Evolutionary conservation across 2,797 vertebrate species (phyloP).

Genomic region (Sylvilagus floridanus): DNA sequence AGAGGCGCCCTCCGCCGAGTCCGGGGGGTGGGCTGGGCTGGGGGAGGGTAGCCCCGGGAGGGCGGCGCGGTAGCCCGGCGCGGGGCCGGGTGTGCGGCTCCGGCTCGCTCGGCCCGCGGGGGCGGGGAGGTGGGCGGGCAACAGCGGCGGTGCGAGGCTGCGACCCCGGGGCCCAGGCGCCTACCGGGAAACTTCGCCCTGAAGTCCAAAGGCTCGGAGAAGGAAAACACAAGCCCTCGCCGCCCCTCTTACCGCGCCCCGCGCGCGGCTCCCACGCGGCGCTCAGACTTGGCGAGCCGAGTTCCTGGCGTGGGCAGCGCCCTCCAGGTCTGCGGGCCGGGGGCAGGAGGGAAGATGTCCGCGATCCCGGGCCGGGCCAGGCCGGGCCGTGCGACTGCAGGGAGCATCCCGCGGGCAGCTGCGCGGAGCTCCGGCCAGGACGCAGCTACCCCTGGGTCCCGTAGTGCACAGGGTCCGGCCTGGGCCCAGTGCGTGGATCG

Average conservation of each 20-base stretch:
- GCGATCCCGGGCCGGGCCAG: not conserved
- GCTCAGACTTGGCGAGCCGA: not conserved
- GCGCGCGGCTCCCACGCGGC: not conserved
- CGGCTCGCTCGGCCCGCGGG: not conserved
- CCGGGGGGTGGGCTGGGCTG: too few relatives aligned
- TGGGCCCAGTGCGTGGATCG: not conserved
- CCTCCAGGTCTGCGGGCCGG: not conserved
- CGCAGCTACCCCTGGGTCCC: not conserved
- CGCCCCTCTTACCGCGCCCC: not conserved
- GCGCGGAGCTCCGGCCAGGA: not conserved
- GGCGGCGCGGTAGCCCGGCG: not conserved
- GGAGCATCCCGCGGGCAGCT: not conserved
- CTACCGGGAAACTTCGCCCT: slow-evolving; percentile 23
- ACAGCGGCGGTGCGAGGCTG: not conserved
- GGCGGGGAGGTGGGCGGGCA: not conserved
- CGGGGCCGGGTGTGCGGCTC: not conserved
- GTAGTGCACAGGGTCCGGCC: not conserved
- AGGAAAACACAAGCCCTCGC: not conserved
- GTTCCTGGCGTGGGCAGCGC: not conserved
- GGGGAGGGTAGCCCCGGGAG: too few relatives aligned
- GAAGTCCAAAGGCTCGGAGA: not conserved
- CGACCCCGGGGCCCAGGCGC: not conserved
- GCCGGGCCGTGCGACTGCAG: not conserved
- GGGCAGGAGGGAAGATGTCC: not conserved
- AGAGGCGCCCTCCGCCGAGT: not conserved